These are phyloP conservation scores for Glyptemys insculpta DNA, from an alignment of 2,797 vertebrate species.

Conservation along the genomic window DNA sequence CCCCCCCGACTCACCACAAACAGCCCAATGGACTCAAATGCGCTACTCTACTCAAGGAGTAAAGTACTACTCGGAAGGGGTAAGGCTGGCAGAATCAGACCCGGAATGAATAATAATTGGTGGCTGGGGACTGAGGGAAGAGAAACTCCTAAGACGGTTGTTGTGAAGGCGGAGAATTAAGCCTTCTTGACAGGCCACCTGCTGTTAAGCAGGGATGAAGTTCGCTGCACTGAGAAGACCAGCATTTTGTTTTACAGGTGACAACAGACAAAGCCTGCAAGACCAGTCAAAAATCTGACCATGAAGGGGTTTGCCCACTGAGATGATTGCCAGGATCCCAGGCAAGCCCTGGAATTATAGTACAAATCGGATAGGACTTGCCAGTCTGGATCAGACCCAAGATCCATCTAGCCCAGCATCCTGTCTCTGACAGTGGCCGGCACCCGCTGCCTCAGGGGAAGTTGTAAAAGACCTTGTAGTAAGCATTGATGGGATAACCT, in stretches of 20 bases:
- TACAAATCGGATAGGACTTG: not conserved
- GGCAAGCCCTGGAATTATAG: not conserved
- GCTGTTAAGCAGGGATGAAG: not conserved
- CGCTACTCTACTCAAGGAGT: not conserved
- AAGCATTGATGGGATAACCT: not conserved
- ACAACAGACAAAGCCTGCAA: slow-evolving; percentile 52
- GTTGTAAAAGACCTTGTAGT: not conserved
- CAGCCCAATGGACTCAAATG: not conserved
- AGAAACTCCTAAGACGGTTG: not conserved
- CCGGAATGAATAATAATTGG: not conserved
- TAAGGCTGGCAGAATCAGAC: fast-evolving
- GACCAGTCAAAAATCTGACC: not conserved
- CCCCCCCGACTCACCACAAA: not conserved
- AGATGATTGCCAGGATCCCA: not conserved
- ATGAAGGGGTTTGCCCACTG: not conserved
- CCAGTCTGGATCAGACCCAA: not conserved
- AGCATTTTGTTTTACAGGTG: slow-evolving; percentile 63
- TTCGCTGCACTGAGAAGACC: not conserved
- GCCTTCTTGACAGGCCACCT: not conserved
- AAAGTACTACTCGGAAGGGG: fast-evolving
- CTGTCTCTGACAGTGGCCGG: not conserved
- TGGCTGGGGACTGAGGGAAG: not conserved
- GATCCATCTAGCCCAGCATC: not conserved
- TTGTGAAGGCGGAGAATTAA: not conserved
- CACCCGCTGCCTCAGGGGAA: not conserved